Conservation (phyloP, 2,888 invertebrate genomes). For the Minunthozetes semirufus region DNA sequence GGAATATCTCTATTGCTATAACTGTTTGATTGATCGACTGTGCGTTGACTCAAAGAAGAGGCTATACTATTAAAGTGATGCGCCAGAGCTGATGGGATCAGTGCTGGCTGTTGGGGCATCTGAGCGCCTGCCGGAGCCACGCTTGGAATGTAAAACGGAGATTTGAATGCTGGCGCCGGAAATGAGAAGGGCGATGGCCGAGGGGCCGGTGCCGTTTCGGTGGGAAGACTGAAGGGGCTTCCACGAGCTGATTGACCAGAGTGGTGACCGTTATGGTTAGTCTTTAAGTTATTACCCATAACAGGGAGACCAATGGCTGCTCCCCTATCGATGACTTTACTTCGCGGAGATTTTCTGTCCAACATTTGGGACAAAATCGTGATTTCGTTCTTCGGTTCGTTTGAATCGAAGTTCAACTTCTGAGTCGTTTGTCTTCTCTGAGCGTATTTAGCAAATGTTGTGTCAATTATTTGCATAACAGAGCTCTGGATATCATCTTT, state of each 20-base stretch:
- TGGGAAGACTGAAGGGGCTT: constrained; percentile 40
- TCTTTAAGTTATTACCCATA: constrained; percentile 24
- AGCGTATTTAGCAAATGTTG: constrained; percentile 66
- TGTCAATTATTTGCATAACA: constrained; percentile 75
- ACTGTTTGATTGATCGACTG: constrained; percentile 20
- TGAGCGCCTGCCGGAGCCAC: constrained; percentile 25
- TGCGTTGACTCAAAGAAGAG: constrained; percentile 23
- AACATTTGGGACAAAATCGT: constrained; percentile 43
- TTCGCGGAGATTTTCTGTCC: constrained; percentile 74
- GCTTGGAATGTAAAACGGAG: constrained; percentile 36
- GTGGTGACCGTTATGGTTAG: constrained; percentile 39
- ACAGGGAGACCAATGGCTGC: constrained; percentile 33
- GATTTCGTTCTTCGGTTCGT: constrained; percentile 35
- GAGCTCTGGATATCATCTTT: constrained; percentile 83
- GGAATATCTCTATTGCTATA: constrained; percentile 23
- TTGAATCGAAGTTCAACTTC: constrained; percentile 5
- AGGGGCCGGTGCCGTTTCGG: constrained; percentile 38
- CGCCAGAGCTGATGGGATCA: constrained; percentile 35
- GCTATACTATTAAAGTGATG: constrained; percentile 34
- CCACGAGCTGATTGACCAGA: constrained; percentile 37
- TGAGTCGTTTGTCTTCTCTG: constrained; percentile 59
- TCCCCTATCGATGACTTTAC: constrained; percentile 64
- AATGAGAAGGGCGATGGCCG: constrained; percentile 39
- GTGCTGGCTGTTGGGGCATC: constrained; percentile 35
- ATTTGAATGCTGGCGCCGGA: constrained; percentile 35